A percentile compares a stretch with the other conserved stretches of the same genome.
Conservation (phyloP, 2,797 vertebrate genomes). For the Clangula hyemalis region DNA sequence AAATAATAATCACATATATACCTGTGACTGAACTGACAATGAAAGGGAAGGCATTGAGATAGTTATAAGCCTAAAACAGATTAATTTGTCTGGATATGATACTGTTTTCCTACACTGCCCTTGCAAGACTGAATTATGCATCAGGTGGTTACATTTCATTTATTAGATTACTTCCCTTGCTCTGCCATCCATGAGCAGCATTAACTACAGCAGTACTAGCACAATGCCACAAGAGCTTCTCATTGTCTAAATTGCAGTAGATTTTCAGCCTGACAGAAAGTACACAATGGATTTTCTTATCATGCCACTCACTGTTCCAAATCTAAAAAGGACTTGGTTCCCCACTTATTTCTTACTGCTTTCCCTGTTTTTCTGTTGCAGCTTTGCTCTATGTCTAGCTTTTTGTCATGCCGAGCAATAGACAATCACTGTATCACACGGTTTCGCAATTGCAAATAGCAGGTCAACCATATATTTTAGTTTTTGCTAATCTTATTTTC, state of each 20-base stretch:
- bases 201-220: background rate
- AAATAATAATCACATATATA: slow-evolving; percentile 57
- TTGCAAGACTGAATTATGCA: slow-evolving; percentile 61
- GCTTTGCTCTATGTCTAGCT: slow-evolving; percentile 25
- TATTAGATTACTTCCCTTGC: slow-evolving; percentile 46
- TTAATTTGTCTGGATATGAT: slow-evolving; percentile 41
- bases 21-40: slow-evolving; percentile 16
- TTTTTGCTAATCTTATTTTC: background rate
- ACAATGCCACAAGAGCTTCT: background rate
- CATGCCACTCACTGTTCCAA: slow-evolving; percentile 32
- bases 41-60: slow-evolving; percentile 28
- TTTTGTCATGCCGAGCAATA: slow-evolving; percentile 41
- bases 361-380: slow-evolving; percentile 8
- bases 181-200: background rate
- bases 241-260: slow-evolving; percentile 26
- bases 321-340: slow-evolving; percentile 37
- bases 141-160: slow-evolving; percentile 39
- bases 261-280: slow-evolving; percentile 57
- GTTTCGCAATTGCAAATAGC: slow-evolving; percentile 39
- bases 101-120: slow-evolving; percentile 23
- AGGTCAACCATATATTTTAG: slow-evolving; percentile 33
- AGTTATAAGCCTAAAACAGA: slow-evolving; percentile 7
- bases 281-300: slow-evolving; percentile 48
- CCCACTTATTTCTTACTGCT: slow-evolving; percentile 35
- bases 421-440: slow-evolving; percentile 25